Conservation (phyloP, 2,797 vertebrate species). For the Phalanger gymnotis region DNA sequence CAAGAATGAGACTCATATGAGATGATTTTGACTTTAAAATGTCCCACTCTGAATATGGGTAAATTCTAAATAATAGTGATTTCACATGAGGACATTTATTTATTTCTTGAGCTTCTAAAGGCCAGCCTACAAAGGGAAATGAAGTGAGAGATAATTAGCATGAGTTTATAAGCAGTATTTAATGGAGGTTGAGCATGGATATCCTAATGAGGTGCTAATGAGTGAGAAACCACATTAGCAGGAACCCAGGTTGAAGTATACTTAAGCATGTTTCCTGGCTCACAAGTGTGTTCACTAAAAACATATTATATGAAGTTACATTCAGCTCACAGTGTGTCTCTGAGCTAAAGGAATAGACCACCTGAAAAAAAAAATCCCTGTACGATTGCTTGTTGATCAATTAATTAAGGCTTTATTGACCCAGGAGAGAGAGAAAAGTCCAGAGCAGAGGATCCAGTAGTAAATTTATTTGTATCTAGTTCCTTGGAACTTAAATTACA, state of each 20-base stretch:
- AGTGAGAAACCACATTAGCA: constrained; percentile 62
- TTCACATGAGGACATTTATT: background rate
- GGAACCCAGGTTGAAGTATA: constrained; percentile 23
- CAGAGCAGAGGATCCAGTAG: background rate
- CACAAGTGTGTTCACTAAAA: background rate
- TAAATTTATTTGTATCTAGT: constrained; percentile 6
- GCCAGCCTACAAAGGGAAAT: constrained; percentile 1
- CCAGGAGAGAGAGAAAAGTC: background rate
- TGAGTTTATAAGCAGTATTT: constrained; percentile 44
- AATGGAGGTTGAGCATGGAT: constrained; percentile 41
- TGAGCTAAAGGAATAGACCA: background rate
- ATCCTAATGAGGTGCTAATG: constrained; percentile 65
- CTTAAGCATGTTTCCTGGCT: constrained; percentile 20
- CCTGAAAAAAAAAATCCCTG: background rate
- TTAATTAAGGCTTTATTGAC: constrained; percentile 17
- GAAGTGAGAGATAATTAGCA: constrained; percentile 48
- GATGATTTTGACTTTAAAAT: constrained; percentile 36
- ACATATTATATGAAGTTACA: background rate
- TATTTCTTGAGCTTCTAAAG: constrained; percentile 43
- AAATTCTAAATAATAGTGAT: constrained; percentile 17
- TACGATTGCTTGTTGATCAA: background rate
- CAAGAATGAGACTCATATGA: background rate
- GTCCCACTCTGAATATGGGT: background rate
- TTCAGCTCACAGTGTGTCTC: background rate
- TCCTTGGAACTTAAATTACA: constrained; percentile 10